phyloP scores from a whole-genome alignment of 2,113 vertebrate genomes.

The Orientallactaga bullata region DNA sequence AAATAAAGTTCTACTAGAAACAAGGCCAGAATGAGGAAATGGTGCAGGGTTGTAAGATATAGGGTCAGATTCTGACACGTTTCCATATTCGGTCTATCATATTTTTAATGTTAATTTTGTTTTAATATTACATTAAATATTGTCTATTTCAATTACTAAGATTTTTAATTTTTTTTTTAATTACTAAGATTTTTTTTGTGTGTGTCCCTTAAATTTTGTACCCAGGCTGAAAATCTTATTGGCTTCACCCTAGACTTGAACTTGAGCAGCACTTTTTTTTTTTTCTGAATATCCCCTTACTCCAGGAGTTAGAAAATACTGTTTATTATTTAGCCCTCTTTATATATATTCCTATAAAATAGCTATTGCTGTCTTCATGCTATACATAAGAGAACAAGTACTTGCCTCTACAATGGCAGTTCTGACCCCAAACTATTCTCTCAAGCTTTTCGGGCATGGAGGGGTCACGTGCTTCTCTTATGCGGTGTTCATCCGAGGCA shows the following conservation, averaged over 20 bases:
- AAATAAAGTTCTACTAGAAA: background rate
- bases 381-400: background rate
- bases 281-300: background rate
- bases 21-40: background rate
- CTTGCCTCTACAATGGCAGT: background rate
- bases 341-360: background rate
- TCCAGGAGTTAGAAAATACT: no score
- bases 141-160: no score
- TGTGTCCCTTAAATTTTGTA: background rate
- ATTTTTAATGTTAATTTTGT: background rate
- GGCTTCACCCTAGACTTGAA: background rate
- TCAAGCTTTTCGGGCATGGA: background rate
- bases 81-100: background rate
- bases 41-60: background rate
- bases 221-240: rapidly evolving
- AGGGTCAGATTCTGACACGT: background rate
- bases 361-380: background rate
- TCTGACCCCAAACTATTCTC: background rate
- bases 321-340: background rate
- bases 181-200: background rate
- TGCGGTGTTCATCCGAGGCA: no score
- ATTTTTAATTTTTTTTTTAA: background rate
- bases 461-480: background rate
- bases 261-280: background rate
- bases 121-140: background rate